Conservation (phyloP, 2,888 invertebrate species). For the Lasioglossum morio region DNA sequence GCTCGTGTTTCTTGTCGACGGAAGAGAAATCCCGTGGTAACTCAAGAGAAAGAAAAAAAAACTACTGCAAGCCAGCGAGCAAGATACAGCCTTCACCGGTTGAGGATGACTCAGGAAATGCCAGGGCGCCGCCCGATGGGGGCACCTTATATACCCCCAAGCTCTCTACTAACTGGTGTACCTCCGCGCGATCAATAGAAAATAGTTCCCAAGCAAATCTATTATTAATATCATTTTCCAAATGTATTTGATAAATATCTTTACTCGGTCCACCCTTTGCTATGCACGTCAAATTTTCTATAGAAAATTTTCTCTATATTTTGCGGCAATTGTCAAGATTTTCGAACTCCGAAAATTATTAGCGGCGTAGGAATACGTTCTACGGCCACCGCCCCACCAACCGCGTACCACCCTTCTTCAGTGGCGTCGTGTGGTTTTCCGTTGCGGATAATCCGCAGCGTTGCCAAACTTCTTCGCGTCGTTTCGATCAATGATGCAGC, state of each 20-base stretch:
- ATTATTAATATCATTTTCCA: background rate
- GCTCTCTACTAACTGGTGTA: slow-evolving; percentile 54
- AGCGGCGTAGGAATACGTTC: slow-evolving; percentile 43
- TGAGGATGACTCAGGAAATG: slow-evolving; percentile 72
- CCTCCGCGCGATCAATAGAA: slow-evolving; percentile 73
- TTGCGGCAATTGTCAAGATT: background rate
- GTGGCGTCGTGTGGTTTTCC: slow-evolving; percentile 59
- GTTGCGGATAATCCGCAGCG: slow-evolving; percentile 43
- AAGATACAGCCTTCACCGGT: slow-evolving; percentile 72
- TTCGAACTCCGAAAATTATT: slow-evolving; percentile 1
- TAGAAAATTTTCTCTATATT: background rate
- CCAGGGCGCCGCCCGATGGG: slow-evolving; percentile 28
- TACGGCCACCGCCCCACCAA: slow-evolving; percentile 48
- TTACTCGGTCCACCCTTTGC: background rate
- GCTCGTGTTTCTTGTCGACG: slow-evolving; percentile 76
- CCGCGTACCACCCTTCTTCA: slow-evolving; percentile 40
- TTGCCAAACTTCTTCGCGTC: slow-evolving; percentile 39
- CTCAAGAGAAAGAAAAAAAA: background rate
- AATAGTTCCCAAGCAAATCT: slow-evolving; percentile 71
- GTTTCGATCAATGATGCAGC: slow-evolving; percentile 34
- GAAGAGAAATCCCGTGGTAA: slow-evolving; percentile 32
- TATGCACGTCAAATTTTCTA: fast-evolving
- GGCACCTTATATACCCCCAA: slow-evolving; percentile 73
- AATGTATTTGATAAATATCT: background rate
- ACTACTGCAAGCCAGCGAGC: slow-evolving; percentile 61